phyloP scores from a whole-genome alignment of 2,113 vertebrate genomes.

The Melanostigma gelatinosum region DNA sequence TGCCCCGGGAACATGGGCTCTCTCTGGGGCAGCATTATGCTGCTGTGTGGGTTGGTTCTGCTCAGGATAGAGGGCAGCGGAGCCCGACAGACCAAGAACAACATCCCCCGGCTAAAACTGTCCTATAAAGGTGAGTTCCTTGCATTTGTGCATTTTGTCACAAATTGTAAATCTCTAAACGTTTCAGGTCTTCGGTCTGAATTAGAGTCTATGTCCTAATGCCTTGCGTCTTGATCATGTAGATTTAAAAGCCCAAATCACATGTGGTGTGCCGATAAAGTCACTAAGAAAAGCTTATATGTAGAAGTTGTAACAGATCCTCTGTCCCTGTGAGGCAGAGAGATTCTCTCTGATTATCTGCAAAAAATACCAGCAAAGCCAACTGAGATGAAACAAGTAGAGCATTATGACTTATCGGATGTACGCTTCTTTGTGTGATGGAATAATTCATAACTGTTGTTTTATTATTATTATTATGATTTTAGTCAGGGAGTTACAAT shows the following conservation, averaged over 20 bases:
- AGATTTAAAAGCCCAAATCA: slow-evolving; percentile 2
- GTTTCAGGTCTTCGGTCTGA: slow-evolving; percentile 3
- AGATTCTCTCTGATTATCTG: slow-evolving; percentile 1
- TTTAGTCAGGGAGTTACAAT: neutral
- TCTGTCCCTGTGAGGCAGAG: neutral
- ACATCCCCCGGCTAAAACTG: slow-evolving; percentile 93
- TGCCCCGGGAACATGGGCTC: slow-evolving; percentile 88
- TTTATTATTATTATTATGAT: neutral
- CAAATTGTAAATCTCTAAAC: neutral
- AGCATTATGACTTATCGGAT: slow-evolving; percentile 6
- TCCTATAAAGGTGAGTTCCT: slow-evolving; percentile 93
- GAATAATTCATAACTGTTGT: slow-evolving; percentile 1
- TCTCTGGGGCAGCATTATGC: slow-evolving; percentile 84
- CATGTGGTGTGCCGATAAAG: neutral
- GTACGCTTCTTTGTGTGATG: neutral
- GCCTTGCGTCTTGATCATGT: neutral
- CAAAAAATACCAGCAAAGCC: slow-evolving; percentile 11
- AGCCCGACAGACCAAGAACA: slow-evolving; percentile 89
- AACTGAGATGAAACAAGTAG: slow-evolving; percentile 4
- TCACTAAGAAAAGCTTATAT: neutral
- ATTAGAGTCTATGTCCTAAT: neutral
- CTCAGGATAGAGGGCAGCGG: slow-evolving; percentile 77
- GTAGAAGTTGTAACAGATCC: slow-evolving; percentile 7
- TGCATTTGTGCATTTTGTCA: neutral
- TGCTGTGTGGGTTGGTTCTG: slow-evolving; percentile 87